These are phyloP conservation scores for Hypocryptadius cinnamomeus DNA, from an alignment of 2,113 vertebrate species.

Conservation along the genomic window DNA sequence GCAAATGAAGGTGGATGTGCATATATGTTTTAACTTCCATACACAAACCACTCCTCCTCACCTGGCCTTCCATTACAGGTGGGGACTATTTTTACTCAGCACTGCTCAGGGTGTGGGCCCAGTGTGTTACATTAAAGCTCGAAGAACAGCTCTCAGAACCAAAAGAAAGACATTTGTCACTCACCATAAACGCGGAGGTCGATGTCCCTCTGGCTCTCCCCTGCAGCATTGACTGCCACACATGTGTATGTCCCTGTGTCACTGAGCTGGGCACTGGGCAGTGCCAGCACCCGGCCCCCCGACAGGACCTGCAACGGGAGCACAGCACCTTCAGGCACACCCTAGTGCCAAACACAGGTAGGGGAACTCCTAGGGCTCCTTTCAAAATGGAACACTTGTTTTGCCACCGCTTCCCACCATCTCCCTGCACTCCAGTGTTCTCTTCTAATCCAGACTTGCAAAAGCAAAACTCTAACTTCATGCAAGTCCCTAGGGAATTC, in stretches of 20 bases:
- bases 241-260: conserved; percentile 88
- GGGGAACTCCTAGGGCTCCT: not conserved
- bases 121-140: not conserved
- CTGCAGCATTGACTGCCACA: conserved; percentile 91
- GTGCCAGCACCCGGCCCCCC: conserved; percentile 78
- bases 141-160: not conserved
- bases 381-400: not conserved
- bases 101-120: not conserved
- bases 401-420: not conserved
- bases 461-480: not conserved
- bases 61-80: not conserved
- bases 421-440: not conserved
- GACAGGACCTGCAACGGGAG: conserved; percentile 76
- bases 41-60: not conserved
- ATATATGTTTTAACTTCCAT: not conserved
- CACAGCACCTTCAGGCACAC: not conserved
- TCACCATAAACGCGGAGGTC: conserved; percentile 87
- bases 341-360: not conserved
- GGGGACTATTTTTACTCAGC: not conserved
- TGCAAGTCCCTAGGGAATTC: not conserved
- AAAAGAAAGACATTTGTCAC: not conserved
- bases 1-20: not conserved
- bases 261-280: conserved; percentile 83
- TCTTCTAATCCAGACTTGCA: not conserved
- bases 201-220: conserved; percentile 84